phyloP scores from a whole-genome alignment of 1,140 invertebrate species.

The Sycobia sp. region DNA sequence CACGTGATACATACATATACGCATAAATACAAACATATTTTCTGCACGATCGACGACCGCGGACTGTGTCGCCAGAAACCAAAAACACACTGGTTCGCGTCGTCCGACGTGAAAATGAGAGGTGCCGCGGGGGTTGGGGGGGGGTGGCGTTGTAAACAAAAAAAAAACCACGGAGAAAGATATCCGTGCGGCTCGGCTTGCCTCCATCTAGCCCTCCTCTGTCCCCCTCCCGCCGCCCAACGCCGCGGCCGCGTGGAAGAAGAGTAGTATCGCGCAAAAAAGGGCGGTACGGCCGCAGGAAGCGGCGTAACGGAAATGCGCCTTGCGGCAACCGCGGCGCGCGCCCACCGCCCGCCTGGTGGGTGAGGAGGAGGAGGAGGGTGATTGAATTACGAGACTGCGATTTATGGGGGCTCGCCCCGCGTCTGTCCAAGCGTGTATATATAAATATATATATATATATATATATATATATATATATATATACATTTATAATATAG shows the following conservation, averaged over 20 bases:
- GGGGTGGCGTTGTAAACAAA: too few species aligned
- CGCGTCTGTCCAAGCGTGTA: too few species aligned
- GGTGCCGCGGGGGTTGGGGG: not conserved
- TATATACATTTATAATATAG: too few species aligned
- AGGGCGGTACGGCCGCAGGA: conserved; percentile 1
- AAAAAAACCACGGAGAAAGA: too few species aligned
- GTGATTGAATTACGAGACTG: conserved; percentile 36
- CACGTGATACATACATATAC: too few species aligned
- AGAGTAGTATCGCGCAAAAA: not conserved
- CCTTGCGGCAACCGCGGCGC: not conserved
- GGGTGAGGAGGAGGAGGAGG: conserved; percentile 12
- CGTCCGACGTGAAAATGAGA: not conserved
- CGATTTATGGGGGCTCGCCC: conserved; percentile 34
- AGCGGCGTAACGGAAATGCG: conserved; percentile 33
- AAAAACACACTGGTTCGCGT: too few species aligned
- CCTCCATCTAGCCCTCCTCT: too few species aligned
- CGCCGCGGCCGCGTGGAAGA: not conserved
- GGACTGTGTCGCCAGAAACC: conserved; percentile 17
- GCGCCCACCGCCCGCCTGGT: not conserved
- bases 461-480: too few species aligned
- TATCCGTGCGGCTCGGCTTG: too few species aligned
- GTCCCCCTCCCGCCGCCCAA: too few species aligned
- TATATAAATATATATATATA: too few species aligned
- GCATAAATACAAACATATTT: too few species aligned
- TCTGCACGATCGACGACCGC: conserved; percentile 21